Evolutionary conservation across 2,113 vertebrate species (phyloP).

Genomic region (Zosterops japonicus): DNA sequence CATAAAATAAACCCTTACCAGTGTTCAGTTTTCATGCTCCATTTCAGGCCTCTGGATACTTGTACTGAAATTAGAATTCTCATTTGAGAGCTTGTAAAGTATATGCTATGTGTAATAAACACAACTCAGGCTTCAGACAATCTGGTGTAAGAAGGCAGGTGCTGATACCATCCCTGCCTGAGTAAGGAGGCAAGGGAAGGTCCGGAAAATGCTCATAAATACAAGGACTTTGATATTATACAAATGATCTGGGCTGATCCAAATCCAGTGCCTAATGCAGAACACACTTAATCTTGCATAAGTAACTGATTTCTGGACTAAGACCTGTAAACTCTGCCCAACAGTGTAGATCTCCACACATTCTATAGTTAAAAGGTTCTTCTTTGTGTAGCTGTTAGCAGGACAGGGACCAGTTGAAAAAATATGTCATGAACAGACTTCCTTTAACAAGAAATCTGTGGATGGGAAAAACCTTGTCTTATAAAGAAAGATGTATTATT

Average conservation of each 20-base stretch:
- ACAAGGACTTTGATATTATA: background rate
- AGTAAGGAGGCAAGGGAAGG: accelerated
- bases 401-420: background rate
- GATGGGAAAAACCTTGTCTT: background rate
- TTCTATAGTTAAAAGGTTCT: background rate
- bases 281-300: background rate
- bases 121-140: background rate
- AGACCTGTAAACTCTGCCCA: background rate
- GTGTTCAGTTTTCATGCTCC: constrained; percentile 34
- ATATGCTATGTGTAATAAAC: constrained; percentile 19
- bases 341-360: background rate
- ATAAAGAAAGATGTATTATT: background rate
- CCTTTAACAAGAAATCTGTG: background rate
- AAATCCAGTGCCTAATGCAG: background rate
- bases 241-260: background rate
- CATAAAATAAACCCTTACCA: background rate
- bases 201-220: background rate
- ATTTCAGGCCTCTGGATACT: constrained; percentile 34
- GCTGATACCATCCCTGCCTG: background rate
- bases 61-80: constrained; percentile 52
- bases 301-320: background rate
- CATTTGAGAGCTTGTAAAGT: constrained; percentile 5
- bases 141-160: background rate
- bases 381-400: background rate
- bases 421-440: background rate